Evolutionary conservation across 2,888 invertebrate species (phyloP).

Genomic region (Diachrysia chrysitis): DNA sequence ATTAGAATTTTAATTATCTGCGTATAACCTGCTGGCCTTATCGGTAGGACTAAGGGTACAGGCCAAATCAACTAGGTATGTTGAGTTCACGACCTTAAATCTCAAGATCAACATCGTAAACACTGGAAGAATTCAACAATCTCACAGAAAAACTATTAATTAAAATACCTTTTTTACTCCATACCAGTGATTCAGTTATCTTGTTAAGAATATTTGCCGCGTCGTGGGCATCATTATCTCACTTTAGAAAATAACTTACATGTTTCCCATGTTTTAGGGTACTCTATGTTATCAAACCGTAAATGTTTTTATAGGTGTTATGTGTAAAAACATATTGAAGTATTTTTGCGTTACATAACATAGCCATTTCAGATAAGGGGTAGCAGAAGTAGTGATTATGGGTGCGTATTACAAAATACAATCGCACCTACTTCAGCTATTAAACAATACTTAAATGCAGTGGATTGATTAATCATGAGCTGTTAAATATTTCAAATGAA

Average conservation of each 20-base stretch:
- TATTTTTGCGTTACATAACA: slow-evolving; percentile 25
- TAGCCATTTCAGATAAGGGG: slow-evolving; percentile 37
- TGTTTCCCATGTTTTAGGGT: slow-evolving; percentile 32
- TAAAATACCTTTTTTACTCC: slow-evolving; percentile 36
- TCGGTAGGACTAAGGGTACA: slow-evolving; percentile 55
- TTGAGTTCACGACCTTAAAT: slow-evolving; percentile 19
- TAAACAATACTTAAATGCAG: not conserved
- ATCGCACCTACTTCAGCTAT: not conserved
- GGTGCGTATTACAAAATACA: slow-evolving; percentile 8
- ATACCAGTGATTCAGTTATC: slow-evolving; percentile 20
- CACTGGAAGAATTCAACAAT: slow-evolving; percentile 11
- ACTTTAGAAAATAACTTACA: slow-evolving; percentile 16
- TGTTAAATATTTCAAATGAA: too few species aligned
- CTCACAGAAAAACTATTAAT: slow-evolving; percentile 23
- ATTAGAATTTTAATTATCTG: slow-evolving; percentile 64
- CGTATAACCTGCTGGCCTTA: slow-evolving; percentile 57
- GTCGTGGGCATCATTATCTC: slow-evolving; percentile 15
- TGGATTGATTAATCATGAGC: not conserved
- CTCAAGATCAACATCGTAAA: slow-evolving; percentile 19
- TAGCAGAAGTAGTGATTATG: slow-evolving; percentile 10
- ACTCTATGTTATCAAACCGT: slow-evolving; percentile 36
- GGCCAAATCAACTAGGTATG: slow-evolving; percentile 20
- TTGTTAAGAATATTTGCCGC: slow-evolving; percentile 21
- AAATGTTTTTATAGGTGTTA: slow-evolving; percentile 39
- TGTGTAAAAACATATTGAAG: slow-evolving; percentile 29